phyloP scores from a whole-genome alignment of 2,797 vertebrate species.

The Oryzias dopingdopingensis region DNA sequence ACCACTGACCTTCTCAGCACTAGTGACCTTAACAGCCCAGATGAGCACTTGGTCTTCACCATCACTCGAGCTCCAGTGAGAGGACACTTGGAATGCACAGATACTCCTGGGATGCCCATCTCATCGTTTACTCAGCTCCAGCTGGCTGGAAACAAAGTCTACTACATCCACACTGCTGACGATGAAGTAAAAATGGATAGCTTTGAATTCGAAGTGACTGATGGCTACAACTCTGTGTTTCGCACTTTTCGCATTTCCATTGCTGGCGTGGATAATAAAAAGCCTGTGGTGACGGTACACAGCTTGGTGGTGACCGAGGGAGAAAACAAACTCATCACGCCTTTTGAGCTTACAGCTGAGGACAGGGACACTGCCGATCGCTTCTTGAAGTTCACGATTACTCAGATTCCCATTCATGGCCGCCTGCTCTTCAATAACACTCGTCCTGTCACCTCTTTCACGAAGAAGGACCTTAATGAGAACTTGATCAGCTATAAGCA shows the following conservation, averaged over 20 bases:
- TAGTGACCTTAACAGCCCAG: slow-evolving; percentile 93
- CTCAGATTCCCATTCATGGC: slow-evolving; percentile 88
- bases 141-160: slow-evolving; percentile 93
- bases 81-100: slow-evolving; percentile 93
- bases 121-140: slow-evolving; percentile 92
- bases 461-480: slow-evolving; percentile 94
- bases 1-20: slow-evolving; percentile 96
- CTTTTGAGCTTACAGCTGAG: slow-evolving; percentile 92
- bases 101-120: slow-evolving; percentile 84
- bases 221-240: slow-evolving; percentile 94
- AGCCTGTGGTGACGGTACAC: slow-evolving; percentile 89
- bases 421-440: slow-evolving; percentile 88
- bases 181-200: slow-evolving; percentile 98
- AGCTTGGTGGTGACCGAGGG: slow-evolving; percentile 85
- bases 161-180: slow-evolving; percentile 92
- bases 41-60: slow-evolving; percentile 92
- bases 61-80: slow-evolving; percentile 89
- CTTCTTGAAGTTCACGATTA: slow-evolving; percentile 86
- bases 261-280: slow-evolving; percentile 94
- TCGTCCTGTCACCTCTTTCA: slow-evolving; percentile 81
- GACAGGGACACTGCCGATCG: slow-evolving; percentile 90
- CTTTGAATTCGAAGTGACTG: slow-evolving; percentile 96
- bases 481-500: slow-evolving; percentile 96
- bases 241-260: slow-evolving; percentile 96
- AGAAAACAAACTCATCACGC: slow-evolving; percentile 91